phyloP scores from a whole-genome alignment of 2,888 invertebrate genomes.

The Zaprionus lineosus region DNA sequence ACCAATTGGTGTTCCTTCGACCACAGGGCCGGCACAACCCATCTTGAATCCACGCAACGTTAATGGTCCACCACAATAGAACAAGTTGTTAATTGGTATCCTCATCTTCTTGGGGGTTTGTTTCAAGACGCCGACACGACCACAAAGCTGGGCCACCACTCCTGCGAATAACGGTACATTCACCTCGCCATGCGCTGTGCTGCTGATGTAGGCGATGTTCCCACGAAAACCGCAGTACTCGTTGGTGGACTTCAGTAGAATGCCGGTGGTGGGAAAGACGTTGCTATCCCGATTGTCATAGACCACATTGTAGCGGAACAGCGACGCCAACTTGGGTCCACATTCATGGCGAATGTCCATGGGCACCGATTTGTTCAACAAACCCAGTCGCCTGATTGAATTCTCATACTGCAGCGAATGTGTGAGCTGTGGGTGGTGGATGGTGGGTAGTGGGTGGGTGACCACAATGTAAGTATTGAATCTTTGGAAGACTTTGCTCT shows the following conservation, averaged over 20 bases:
- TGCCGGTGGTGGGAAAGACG: conserved; percentile 91
- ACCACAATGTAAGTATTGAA: too few species aligned
- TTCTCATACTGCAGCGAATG: conserved; percentile 96
- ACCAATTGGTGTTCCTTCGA: conserved; percentile 89
- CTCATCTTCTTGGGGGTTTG: conserved; percentile 74
- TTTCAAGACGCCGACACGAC: conserved; percentile 78
- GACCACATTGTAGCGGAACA: conserved; percentile 90
- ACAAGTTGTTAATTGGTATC: conserved; percentile 80
- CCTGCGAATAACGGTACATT: conserved; percentile 86
- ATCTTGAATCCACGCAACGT: conserved; percentile 93
- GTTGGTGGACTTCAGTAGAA: conserved; percentile 88
- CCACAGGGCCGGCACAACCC: conserved; percentile 93
- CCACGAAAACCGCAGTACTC: conserved; percentile 95
- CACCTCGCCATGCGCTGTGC: conserved; percentile 89
- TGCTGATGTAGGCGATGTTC: conserved; percentile 94
- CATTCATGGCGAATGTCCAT: conserved; percentile 92
- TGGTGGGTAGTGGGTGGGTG: neutral
- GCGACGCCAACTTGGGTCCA: conserved; percentile 95
- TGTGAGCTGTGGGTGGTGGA: conserved; percentile 84
- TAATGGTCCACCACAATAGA: conserved; percentile 90
- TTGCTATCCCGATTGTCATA: conserved; percentile 91
- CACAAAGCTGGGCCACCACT: conserved; percentile 81
- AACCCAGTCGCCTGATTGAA: conserved; percentile 90
- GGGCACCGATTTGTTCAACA: conserved; percentile 88
- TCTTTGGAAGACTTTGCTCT: neutral